These are phyloP conservation scores for Apteryx mantelli DNA, from an alignment of 2,113 vertebrate species.

Conservation along the genomic window DNA sequence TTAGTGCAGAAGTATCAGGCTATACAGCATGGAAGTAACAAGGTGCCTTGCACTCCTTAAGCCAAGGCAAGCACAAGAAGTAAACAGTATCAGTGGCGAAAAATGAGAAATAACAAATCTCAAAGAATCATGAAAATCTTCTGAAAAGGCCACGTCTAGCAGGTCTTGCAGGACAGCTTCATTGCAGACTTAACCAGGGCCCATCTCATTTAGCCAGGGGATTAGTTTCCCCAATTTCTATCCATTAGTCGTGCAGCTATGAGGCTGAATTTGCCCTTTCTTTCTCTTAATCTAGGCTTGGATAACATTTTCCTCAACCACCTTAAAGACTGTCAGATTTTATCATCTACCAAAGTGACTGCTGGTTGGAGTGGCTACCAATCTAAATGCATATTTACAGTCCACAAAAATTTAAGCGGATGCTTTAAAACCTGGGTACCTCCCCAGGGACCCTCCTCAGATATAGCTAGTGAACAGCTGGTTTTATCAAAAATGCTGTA, in stretches of 20 bases:
- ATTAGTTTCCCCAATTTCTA: background rate
- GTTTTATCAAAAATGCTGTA: background rate
- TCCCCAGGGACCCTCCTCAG: background rate
- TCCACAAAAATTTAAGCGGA: background rate
- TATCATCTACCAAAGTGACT: fast-evolving
- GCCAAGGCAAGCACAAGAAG: background rate
- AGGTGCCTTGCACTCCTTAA: background rate
- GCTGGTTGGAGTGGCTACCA: background rate
- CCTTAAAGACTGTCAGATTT: background rate
- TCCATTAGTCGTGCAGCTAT: background rate
- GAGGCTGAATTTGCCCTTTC: background rate
- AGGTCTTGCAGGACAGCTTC: background rate
- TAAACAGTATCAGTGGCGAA: background rate
- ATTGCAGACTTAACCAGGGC: background rate
- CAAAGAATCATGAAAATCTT: background rate
- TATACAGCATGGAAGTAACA: fast-evolving
- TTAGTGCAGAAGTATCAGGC: background rate
- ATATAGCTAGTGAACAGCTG: background rate
- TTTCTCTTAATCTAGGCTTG: background rate
- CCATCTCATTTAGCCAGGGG: background rate
- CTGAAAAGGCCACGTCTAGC: background rate
- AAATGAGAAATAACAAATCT: background rate
- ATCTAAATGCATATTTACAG: background rate
- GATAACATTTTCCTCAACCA: background rate
- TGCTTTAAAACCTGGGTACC: background rate